phyloP scores from a whole-genome alignment of 2,113 vertebrate genomes.

The Gyps fulvus region DNA sequence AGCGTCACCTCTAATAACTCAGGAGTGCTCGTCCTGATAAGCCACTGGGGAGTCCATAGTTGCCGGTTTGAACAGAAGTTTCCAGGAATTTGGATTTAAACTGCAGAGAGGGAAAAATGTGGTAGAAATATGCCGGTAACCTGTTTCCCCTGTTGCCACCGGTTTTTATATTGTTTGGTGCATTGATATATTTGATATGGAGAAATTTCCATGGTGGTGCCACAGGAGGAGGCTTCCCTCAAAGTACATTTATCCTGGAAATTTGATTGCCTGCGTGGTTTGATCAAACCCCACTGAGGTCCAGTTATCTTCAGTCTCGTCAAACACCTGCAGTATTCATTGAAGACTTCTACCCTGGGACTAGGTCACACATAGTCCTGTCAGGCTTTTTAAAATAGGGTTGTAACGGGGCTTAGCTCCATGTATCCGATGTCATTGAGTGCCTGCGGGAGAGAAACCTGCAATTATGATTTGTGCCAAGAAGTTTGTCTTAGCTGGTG shows the following conservation, averaged over 20 bases:
- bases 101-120: background rate
- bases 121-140: background rate
- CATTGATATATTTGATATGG: background rate
- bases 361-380: background rate
- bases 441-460: background rate
- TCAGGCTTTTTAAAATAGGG: background rate
- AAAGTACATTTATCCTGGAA: background rate
- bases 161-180: background rate
- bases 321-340: background rate
- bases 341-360: background rate
- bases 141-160: background rate
- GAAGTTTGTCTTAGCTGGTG: background rate
- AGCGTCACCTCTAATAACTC: background rate
- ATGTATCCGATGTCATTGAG: rapidly evolving
- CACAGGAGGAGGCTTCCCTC: background rate
- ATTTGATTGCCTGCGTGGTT: background rate
- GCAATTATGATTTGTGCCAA: background rate
- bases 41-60: background rate
- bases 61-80: background rate
- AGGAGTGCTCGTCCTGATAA: rapidly evolving
- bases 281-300: background rate
- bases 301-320: background rate
- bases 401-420: background rate
- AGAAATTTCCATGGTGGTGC: background rate
- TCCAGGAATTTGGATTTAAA: background rate